phyloP scores from a whole-genome alignment of 2,888 invertebrate genomes.

The Phytoseiulus persimilis region DNA sequence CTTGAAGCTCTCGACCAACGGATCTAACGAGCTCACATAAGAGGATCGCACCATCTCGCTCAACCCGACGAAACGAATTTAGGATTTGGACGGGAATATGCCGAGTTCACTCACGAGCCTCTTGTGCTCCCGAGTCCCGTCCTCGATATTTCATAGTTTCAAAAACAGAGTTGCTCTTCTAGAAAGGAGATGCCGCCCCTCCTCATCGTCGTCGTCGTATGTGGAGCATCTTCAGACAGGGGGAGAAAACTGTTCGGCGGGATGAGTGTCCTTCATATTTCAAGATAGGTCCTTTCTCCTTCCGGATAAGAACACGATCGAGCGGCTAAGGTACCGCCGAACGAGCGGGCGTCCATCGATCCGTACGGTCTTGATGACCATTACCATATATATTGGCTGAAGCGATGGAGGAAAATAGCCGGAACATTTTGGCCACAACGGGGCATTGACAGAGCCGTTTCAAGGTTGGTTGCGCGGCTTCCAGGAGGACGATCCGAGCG shows the following conservation, averaged over 20 bases:
- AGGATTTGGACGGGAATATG: too few species aligned
- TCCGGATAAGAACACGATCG: not conserved
- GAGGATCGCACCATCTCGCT: too few species aligned
- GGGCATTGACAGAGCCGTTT: not conserved
- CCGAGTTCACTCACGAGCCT: too few species aligned
- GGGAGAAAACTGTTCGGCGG: not conserved
- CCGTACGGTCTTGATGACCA: not conserved
- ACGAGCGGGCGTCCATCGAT: not conserved
- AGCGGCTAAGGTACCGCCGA: not conserved
- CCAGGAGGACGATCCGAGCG: not conserved
- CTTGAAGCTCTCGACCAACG: too few species aligned
- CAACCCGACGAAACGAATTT: too few species aligned
- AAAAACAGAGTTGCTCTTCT: too few species aligned
- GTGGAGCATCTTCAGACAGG: too few species aligned
- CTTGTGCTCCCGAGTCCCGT: too few species aligned
- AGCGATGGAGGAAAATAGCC: not conserved
- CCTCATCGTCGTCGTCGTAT: too few species aligned
- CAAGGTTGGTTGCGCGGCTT: not conserved
- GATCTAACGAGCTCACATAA: too few species aligned
- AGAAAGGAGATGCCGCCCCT: too few species aligned
- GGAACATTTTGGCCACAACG: not conserved
- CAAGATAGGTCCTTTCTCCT: not conserved
- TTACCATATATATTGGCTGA: not conserved
- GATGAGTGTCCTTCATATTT: not conserved
- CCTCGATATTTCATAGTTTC: too few species aligned